phyloP scores from a whole-genome alignment of 2,797 vertebrate genomes.

The Enteromius treurensis region DNA sequence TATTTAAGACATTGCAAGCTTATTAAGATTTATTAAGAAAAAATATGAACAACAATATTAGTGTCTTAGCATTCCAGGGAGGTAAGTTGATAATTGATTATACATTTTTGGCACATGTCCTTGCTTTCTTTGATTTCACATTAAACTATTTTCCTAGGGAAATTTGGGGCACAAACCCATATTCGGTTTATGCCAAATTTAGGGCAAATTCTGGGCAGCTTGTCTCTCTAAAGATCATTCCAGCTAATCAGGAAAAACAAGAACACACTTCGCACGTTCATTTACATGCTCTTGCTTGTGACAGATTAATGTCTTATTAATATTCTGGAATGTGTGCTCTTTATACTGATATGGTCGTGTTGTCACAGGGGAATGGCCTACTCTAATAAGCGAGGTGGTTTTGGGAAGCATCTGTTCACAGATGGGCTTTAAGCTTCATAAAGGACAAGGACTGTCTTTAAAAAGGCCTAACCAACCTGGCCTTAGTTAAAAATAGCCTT shows the following conservation, averaged over 20 bases:
- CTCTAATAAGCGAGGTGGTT: constrained; percentile 72
- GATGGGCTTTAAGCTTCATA: constrained; percentile 73
- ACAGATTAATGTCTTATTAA: constrained; percentile 75
- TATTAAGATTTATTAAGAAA: not conserved
- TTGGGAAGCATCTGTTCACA: constrained; percentile 71
- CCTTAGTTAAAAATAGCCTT: constrained; percentile 73
- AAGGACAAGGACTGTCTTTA: constrained; percentile 73
- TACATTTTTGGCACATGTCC: not conserved
- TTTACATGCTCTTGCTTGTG: constrained; percentile 71
- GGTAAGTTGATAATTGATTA: not conserved
- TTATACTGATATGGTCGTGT: constrained; percentile 65
- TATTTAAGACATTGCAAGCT: not conserved
- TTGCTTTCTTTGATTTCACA: not conserved
- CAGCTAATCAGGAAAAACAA: constrained; percentile 48
- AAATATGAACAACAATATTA: not conserved
- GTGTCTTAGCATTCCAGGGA: not conserved
- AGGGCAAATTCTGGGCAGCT: not conserved
- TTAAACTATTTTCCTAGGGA: not conserved
- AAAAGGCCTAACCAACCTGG: constrained; percentile 73
- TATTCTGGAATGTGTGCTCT: constrained; percentile 72
- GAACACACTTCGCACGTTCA: constrained; percentile 57
- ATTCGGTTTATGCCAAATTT: not conserved
- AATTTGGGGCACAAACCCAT: constrained; percentile 3
- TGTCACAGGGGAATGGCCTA: constrained; percentile 61
- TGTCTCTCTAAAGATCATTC: constrained; percentile 4